Base-by-base conservation (phyloP, 2,797 vertebrate species). In the Chelidonichthys spinosus region DNA sequence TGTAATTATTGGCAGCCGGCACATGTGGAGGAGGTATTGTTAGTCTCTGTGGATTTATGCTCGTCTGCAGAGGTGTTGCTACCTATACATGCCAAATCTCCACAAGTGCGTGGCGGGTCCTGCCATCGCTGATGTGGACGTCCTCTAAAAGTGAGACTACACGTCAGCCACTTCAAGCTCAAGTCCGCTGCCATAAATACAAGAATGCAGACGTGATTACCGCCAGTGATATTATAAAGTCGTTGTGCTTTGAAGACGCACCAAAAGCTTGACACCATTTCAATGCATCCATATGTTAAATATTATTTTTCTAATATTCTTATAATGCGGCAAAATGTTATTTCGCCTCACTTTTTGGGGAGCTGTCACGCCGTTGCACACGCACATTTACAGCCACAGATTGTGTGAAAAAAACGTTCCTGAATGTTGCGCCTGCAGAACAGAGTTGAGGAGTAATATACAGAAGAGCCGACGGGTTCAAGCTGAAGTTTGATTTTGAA, bases 1-100 rank as follows among this genome's bases (percentile, higher is more conserved):
- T 79, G 69, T 76, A 69, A 74, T 81, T 78, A 74, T n/a, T 83
- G 82, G 78, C 80, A 74, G 69, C 54, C 56, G 1, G 33, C 40
- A 8, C 44, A 47, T 39, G 60, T 46, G 74, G 69, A 67, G 55
- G 74, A 83, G 62, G 47, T 63, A 42, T 63, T 69, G 65, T 75
- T 83, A 39, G 70, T 60, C 65, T 72, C 46, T n/a, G 61, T 50
- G 74, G 83, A 65, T 79, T 79, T 80, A 73, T 68, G 71, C 56
- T 69, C 7, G 52, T 65, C 65, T 66, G 64, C 66, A 7, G 72
- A 82, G 60, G 69, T 72, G 76, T 63, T 70, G 61, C 76, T 78
- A 44, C 47, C 42, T 36, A 35, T 53, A 44, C 56, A 44, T 10
- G 69, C 68, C 69, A 76, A 62, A 64, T 44, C 56, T 65, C 18